These are phyloP conservation scores for Caenorhabditis briggsae DNA, from an alignment of 1,140 invertebrate species.

Conservation along the genomic window DNA sequence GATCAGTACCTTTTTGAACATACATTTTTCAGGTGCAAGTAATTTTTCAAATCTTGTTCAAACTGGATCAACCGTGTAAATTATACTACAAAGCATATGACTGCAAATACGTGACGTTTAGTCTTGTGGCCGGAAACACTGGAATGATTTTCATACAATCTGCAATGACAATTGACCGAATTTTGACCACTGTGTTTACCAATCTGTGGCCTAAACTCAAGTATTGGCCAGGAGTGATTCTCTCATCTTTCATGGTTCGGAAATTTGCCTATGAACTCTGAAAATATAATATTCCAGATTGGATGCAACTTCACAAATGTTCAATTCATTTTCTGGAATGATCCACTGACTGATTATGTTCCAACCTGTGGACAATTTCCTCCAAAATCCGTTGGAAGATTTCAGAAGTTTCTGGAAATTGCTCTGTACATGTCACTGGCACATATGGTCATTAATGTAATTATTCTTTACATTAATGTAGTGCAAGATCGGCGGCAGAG, in stretches of 20 bases:
- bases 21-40: slow-evolving; percentile 34
- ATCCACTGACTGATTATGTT: background rate
- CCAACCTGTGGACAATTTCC: slow-evolving; percentile 36
- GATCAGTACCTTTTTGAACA: background rate
- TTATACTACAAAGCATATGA: slow-evolving; percentile 16
- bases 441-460: slow-evolving; percentile 28
- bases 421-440: slow-evolving; percentile 34
- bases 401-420: background rate
- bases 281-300: background rate
- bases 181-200: background rate
- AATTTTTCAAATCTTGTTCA: slow-evolving; percentile 35
- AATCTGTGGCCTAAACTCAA: slow-evolving; percentile 24
- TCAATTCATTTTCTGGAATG: slow-evolving; percentile 7
- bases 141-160: slow-evolving; percentile 50
- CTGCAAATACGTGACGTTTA: slow-evolving; percentile 39
- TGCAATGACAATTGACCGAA: slow-evolving; percentile 39
- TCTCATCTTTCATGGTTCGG: background rate
- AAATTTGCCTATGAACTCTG: no score
- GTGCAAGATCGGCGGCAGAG: slow-evolving; percentile 14
- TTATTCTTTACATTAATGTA: background rate
- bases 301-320: slow-evolving; percentile 24
- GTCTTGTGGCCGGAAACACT: slow-evolving; percentile 22
- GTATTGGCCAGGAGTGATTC: slow-evolving; percentile 12
- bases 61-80: slow-evolving; percentile 8
- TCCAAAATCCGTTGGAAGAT: background rate